Conservation (phyloP, 2,797 vertebrate genomes). For the Centroberyx gerrardi region DNA sequence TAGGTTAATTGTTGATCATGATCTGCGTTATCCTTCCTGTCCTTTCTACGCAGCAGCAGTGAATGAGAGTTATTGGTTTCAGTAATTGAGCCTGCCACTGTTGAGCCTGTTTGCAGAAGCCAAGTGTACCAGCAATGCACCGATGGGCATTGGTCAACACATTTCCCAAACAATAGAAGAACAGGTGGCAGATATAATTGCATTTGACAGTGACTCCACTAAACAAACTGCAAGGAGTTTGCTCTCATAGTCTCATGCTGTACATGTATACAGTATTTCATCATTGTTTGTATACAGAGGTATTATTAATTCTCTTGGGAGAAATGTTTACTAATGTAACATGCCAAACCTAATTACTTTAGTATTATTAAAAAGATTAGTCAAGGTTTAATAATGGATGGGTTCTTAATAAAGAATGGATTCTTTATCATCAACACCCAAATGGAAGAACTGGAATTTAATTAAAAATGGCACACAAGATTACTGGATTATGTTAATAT, state of each 20-base stretch:
- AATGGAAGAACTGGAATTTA: neutral
- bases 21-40: conserved; percentile 6
- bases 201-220: neutral
- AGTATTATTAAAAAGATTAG: neutral
- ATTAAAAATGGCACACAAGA: neutral
- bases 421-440: neutral
- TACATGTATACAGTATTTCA: neutral
- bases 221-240: neutral
- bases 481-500: neutral
- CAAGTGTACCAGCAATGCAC: conserved; percentile 50
- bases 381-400: neutral
- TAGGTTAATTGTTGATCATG: conserved; percentile 27
- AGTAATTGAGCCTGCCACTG: conserved; percentile 43
- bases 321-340: neutral
- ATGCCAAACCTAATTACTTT: neutral
- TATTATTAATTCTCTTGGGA: neutral
- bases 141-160: conserved; percentile 54
- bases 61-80: conserved; percentile 46
- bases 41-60: conserved; percentile 52
- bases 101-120: conserved; percentile 35
- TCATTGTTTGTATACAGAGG: neutral
- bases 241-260: neutral
- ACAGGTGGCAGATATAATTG: neutral
- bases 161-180: conserved; percentile 31
- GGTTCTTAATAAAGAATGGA: neutral